A percentile compares a stretch with the other conserved stretches of the same genome.
These are phyloP conservation scores for Hypothenemus hampei DNA, from an alignment of 1,140 invertebrate species.

Conservation along the genomic window DNA sequence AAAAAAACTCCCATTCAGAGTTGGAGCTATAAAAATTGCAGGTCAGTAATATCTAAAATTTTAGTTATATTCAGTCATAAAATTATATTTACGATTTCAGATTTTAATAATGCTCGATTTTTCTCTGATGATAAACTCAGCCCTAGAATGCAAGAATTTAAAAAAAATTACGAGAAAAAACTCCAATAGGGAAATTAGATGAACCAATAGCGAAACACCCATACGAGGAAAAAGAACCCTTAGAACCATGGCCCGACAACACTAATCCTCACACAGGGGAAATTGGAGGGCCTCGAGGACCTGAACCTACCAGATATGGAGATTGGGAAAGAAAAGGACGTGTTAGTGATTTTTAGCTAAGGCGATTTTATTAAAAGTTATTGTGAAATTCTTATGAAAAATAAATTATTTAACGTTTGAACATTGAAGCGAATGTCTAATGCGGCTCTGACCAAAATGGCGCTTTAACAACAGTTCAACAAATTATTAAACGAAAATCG, in stretches of 20 bases:
- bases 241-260: slow-evolving; percentile 80
- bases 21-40: too few species aligned
- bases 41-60: too few species aligned
- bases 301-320: slow-evolving; percentile 97
- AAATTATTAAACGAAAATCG: slow-evolving; percentile 21
- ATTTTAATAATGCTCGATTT: slow-evolving; percentile 1
- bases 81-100: too few species aligned
- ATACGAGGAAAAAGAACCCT: slow-evolving; percentile 78
- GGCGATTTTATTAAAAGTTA: too few species aligned
- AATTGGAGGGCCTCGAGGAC: slow-evolving; percentile 89
- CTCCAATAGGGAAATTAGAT: slow-evolving; percentile 55
- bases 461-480: slow-evolving; percentile 19
- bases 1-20: too few species aligned
- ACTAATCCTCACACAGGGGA: slow-evolving; percentile 92
- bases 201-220: slow-evolving; percentile 54
- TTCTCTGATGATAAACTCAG: slow-evolving; percentile 34
- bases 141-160: slow-evolving; percentile 50
- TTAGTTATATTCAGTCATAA: too few species aligned
- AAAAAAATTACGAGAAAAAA: slow-evolving; percentile 59
- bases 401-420: too few species aligned
- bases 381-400: too few species aligned
- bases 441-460: slow-evolving; percentile 2
- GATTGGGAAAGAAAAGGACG: slow-evolving; percentile 99
- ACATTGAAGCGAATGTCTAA: neutral
- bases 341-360: slow-evolving; percentile 95